These are phyloP conservation scores for Hirtodrosophila trivittata DNA, from an alignment of 2,888 invertebrate genomes.

Conservation along the genomic window DNA sequence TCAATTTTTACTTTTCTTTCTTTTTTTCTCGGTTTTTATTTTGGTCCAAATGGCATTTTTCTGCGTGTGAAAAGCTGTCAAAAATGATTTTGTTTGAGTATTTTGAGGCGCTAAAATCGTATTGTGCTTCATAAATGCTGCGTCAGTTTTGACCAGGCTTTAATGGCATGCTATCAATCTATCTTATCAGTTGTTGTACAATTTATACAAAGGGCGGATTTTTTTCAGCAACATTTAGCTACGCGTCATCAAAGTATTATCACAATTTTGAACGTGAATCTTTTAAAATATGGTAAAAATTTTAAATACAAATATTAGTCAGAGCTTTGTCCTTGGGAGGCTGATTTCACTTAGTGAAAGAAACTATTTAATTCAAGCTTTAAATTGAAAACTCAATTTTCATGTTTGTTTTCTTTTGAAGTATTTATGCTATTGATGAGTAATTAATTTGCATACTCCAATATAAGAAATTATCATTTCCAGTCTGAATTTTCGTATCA, in stretches of 20 bases:
- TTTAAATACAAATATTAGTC: conserved; percentile 27
- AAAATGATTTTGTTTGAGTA: conserved; percentile 49
- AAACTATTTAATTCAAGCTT: too few species aligned
- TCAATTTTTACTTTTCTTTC: conserved; percentile 15
- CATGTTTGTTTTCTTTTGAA: too few species aligned
- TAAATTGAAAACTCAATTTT: not conserved
- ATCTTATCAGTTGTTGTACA: conserved; percentile 17
- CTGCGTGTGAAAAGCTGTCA: conserved; percentile 72
- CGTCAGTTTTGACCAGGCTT: conserved; percentile 26
- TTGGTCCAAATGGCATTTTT: conserved; percentile 4
- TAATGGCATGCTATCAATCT: conserved; percentile 23
- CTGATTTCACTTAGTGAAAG: conserved; percentile 1
- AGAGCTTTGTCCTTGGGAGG: conserved; percentile 29
- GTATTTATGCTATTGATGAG: too few species aligned
- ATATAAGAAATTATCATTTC: too few species aligned
- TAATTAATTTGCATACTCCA: too few species aligned
- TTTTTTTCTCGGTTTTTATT: conserved; percentile 30
- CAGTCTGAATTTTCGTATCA: too few species aligned
- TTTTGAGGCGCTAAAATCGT: conserved; percentile 39
- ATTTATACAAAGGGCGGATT: not conserved
- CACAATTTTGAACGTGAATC: not conserved
- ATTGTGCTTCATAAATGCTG: conserved; percentile 34
- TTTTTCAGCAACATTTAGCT: conserved; percentile 1
- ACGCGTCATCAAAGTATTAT: conserved; percentile 8
- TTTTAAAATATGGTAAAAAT: not conserved